phyloP scores from a whole-genome alignment of 2,888 invertebrate genomes.

The Lasioglossum vierecki region DNA sequence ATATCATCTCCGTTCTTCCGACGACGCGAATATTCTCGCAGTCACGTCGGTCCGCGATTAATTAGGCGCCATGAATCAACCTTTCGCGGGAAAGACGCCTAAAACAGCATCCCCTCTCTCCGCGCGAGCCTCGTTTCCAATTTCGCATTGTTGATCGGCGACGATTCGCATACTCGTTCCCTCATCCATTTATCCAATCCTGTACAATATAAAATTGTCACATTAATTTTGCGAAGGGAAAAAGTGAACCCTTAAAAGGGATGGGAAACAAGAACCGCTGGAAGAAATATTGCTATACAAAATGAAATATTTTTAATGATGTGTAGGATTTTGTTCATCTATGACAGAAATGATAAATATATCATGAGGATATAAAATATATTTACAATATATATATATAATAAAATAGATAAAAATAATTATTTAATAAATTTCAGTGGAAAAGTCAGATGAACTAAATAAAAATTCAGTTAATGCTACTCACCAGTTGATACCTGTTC shows the following conservation, averaged over 20 bases:
- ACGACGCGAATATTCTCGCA: constrained; percentile 28
- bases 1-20: constrained; percentile 27
- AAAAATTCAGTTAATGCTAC: neutral
- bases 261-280: neutral
- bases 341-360: neutral
- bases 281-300: neutral
- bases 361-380: no score
- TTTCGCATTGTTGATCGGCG: neutral
- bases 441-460: no score
- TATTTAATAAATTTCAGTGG: no score
- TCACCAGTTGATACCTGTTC: neutral
- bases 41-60: constrained; percentile 20
- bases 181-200: neutral
- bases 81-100: neutral
- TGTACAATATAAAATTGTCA: neutral
- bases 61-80: constrained; percentile 20
- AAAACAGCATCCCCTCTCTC: neutral
- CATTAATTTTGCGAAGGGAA: neutral
- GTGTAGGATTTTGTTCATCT: neutral
- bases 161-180: neutral
- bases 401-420: no score
- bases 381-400: no score
- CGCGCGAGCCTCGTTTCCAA: neutral
- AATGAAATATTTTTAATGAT: neutral
- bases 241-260: neutral